A percentile compares a stretch with the other conserved stretches of the same genome.
These are phyloP conservation scores for Pogonomyrmex barbatus DNA, from an alignment of 1,140 invertebrate species.

Conservation along the genomic window DNA sequence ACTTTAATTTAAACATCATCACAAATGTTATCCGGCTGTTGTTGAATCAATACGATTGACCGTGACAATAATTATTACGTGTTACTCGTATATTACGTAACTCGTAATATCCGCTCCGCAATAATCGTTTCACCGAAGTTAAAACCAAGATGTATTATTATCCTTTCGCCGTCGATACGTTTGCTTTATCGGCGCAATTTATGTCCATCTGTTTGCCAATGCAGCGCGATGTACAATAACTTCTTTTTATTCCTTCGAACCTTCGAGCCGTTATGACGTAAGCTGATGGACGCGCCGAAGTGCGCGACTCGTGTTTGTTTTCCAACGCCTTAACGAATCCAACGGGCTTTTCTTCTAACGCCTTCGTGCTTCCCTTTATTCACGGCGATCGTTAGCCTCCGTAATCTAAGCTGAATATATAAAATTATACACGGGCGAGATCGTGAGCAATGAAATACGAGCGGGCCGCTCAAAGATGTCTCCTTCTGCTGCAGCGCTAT, in stretches of 20 bases:
- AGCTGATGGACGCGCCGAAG: neutral
- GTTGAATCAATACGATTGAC: conserved; percentile 34
- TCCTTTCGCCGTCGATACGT: neutral
- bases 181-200: conserved; percentile 30
- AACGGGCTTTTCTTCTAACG: neutral
- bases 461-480: conserved; percentile 1
- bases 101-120: neutral
- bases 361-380: conserved; percentile 3
- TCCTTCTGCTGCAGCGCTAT: neutral
- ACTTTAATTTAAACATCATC: conserved; percentile 23
- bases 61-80: neutral
- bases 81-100: neutral
- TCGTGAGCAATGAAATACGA: conserved; percentile 28
- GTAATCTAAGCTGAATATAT: conserved; percentile 20
- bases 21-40: neutral
- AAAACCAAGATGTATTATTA: conserved; percentile 3
- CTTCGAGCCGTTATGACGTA: neutral
- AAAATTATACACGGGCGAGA: neutral
- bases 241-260: neutral
- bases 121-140: neutral
- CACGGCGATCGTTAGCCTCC: conserved; percentile 1
- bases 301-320: neutral
- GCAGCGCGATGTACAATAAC: neutral
- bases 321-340: neutral
- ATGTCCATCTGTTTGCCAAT: neutral